Evolutionary conservation across 2,797 vertebrate genomes (phyloP), one percentile per base, ranked within the genome.

Genomic region (Psittacula echo): DNA sequence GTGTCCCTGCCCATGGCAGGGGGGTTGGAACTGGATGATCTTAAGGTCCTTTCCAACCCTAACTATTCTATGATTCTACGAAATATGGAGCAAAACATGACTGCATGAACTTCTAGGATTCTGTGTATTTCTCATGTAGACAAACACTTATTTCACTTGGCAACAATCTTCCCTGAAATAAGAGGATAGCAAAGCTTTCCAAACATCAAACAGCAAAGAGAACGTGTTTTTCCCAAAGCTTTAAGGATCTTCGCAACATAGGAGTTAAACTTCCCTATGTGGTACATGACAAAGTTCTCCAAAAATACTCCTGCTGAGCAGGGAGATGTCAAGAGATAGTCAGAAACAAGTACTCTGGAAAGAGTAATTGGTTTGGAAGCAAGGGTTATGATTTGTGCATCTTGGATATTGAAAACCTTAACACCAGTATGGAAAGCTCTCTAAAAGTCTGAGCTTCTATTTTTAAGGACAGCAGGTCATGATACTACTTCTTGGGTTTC

Each of bases 181-280:
- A 85, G 12, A 58, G 11, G 16, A 39, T 13, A 47, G 3, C 2
- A 76, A 93, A 85, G 6, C 12, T 13, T 91, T 77, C 11, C 32
- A 91, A 45, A 62, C 72, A 41, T 2, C 62, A 13, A 75, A 19
- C 5, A 83, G 10, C 17, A 75, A 29, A 81, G 24, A 39, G 13
- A 53, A n/a, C 2, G 2, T 45, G 5, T 11, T 56, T 50, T 32
- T 18, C 13, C 3, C 2, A 2, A 37, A 30, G 10, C 9, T 60
- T 72, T 34, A 62, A 62, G 21, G 18, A 47, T 24, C 4, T 77
- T 29, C 16, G 9, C 15, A 26, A 21, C 12, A 60, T 1, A 60
- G 24, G 24, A 86, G 29, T 9, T 13, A 70, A 50, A 74, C 5
- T 11, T 44, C 18, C 13, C 21, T 14, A 2, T 42, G 11, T 21